Conservation (phyloP, 37 sponge, comb jelly and placozoan genomes). For the Halichondria panicea region DNA sequence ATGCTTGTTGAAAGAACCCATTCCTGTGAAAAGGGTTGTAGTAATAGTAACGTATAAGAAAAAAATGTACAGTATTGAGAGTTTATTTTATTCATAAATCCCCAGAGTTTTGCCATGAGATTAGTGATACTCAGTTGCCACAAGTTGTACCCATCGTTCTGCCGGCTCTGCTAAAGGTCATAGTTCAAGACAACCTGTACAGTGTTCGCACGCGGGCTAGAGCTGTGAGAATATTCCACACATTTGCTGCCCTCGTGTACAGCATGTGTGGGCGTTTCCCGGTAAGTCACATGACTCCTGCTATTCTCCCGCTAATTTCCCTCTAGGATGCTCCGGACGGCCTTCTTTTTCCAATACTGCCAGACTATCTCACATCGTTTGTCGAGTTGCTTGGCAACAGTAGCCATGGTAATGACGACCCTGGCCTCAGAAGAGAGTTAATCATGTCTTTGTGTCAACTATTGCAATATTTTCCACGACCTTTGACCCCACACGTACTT, state of each 20-base stretch:
- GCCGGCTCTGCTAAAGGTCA: conserved; percentile 57
- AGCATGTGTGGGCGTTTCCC: conserved; percentile 34
- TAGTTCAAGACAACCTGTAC: conserved; percentile 43
- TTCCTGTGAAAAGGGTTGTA: too few relatives aligned
- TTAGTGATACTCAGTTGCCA: conserved; percentile 55
- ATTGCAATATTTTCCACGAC: conserved; percentile 44
- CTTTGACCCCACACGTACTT: conserved; percentile 39
- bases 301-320: neutral
- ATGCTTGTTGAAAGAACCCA: too few relatives aligned
- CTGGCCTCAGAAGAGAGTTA: conserved; percentile 59
- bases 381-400: conserved; percentile 31
- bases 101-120: conserved; percentile 65
- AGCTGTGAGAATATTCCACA: conserved; percentile 60
- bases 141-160: conserved; percentile 51
- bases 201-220: conserved; percentile 43
- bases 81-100: too few relatives aligned
- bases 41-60: too few relatives aligned
- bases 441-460: conserved; percentile 47
- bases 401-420: conserved; percentile 24
- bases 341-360: conserved; percentile 35
- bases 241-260: conserved; percentile 36
- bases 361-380: conserved; percentile 33
- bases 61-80: too few relatives aligned
- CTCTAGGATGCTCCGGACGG: conserved; percentile 20
- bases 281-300: conserved; percentile 20